phyloP scores from a whole-genome alignment of 2,888 invertebrate species.

The Hedya salicella region DNA sequence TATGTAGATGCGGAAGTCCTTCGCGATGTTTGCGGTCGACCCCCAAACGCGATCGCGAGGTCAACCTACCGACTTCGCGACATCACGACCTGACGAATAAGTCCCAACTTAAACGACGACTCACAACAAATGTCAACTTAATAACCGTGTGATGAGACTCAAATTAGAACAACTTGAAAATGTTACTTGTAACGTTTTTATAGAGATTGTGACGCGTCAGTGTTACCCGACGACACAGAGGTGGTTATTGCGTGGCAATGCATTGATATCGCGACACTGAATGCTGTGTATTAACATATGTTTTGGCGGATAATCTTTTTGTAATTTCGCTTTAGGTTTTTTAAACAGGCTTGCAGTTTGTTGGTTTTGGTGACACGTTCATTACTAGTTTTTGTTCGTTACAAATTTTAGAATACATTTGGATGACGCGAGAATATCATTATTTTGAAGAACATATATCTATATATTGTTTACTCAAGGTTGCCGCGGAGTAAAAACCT shows the following conservation, averaged over 20 bases:
- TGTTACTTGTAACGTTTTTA: not conserved
- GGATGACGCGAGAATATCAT: not conserved
- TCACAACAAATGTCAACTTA: not conserved
- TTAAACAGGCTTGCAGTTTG: slow-evolving; percentile 12
- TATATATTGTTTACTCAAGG: no score
- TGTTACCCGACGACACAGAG: not conserved
- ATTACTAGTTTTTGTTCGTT: no score
- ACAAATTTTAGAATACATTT: no score
- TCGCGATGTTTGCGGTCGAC: slow-evolving; percentile 28
- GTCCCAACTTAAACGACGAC: not conserved
- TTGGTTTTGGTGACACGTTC: not conserved
- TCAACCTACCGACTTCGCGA: not conserved
- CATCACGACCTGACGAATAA: not conserved
- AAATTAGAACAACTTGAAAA: not conserved
- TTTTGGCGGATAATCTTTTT: slow-evolving; percentile 24
- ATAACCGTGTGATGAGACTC: not conserved
- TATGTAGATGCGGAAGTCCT: slow-evolving; percentile 27
- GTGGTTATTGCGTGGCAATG: not conserved
- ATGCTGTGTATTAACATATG: slow-evolving; percentile 23
- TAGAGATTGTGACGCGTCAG: not conserved
- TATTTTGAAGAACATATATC: not conserved
- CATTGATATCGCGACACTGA: slow-evolving; percentile 3
- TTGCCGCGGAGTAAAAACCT: no score
- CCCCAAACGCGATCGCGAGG: slow-evolving; percentile 25
- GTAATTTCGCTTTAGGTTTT: slow-evolving; percentile 24